A percentile compares a stretch with the other conserved stretches of the same genome.
These are phyloP conservation scores for Elysia crispata DNA, from an alignment of 2,888 invertebrate genomes.

Conservation along the genomic window DNA sequence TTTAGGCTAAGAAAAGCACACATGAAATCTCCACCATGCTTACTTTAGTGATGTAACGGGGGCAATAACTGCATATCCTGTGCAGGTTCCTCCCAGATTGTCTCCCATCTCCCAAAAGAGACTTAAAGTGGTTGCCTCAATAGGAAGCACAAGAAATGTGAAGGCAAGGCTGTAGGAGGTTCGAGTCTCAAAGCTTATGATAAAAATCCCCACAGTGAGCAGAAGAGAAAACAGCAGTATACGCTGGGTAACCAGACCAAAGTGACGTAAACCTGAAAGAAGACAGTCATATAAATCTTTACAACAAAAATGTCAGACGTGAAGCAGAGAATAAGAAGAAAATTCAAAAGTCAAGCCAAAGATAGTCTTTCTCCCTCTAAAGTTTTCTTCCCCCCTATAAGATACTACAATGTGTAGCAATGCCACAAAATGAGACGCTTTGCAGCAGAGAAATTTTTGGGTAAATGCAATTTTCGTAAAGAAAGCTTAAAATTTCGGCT, in stretches of 20 bases:
- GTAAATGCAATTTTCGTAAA: too few relatives aligned
- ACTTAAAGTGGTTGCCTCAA: constrained; percentile 71
- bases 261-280: constrained; percentile 75
- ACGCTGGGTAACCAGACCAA: constrained; percentile 73
- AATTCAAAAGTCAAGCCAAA: too few relatives aligned
- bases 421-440: too few relatives aligned
- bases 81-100: constrained; percentile 75
- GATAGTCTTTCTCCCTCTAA: too few relatives aligned
- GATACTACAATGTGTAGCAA: too few relatives aligned
- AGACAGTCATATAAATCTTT: neutral
- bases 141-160: constrained; percentile 68
- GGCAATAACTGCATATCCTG: constrained; percentile 76
- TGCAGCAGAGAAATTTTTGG: too few relatives aligned
- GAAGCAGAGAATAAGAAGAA: too few relatives aligned
- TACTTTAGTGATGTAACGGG: constrained; percentile 73
- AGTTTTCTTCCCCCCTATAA: too few relatives aligned
- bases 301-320: too few relatives aligned
- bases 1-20: too few relatives aligned
- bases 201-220: constrained; percentile 67
- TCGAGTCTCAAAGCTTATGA: constrained; percentile 74
- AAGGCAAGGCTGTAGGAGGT: constrained; percentile 69
- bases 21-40: constrained; percentile 33
- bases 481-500: too few relatives aligned
- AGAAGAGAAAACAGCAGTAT: constrained; percentile 69
- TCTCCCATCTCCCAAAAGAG: constrained; percentile 74